These are phyloP conservation scores for Eupeodes latifasciatus DNA, from an alignment of 2,888 invertebrate species.

Conservation along the genomic window DNA sequence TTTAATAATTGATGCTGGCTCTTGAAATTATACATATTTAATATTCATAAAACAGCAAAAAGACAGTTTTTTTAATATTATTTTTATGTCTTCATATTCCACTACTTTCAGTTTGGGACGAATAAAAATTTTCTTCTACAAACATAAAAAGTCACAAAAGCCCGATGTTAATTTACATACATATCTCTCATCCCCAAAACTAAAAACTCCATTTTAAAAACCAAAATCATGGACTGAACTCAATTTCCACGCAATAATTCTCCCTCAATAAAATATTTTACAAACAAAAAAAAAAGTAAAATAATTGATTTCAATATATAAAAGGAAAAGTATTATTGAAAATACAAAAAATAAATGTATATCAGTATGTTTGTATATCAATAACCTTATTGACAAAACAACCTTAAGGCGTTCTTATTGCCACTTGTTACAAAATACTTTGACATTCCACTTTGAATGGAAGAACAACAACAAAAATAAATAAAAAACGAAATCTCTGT, in stretches of 20 bases:
- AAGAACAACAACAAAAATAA: neutral
- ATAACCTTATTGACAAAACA: slow-evolving; percentile 31
- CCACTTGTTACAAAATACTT: slow-evolving; percentile 39
- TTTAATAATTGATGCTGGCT: too few species aligned
- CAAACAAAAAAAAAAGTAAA: slow-evolving; percentile 1
- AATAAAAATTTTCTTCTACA: too few species aligned
- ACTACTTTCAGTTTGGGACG: too few species aligned
- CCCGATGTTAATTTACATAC: neutral
- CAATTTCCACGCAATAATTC: slow-evolving; percentile 19
- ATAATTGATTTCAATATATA: slow-evolving; percentile 27
- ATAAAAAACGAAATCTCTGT: slow-evolving; percentile 31
- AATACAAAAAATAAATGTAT: neutral
- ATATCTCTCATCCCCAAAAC: neutral
- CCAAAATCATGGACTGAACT: neutral
- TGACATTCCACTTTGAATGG: neutral
- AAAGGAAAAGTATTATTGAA: slow-evolving; percentile 28
- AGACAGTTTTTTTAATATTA: too few species aligned
- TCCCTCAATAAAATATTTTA: neutral
- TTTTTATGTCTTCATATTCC: too few species aligned
- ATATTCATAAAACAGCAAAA: too few species aligned
- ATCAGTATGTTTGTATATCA: neutral
- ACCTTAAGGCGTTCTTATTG: slow-evolving; percentile 38
- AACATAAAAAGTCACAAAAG: neutral
- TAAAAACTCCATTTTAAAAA: slow-evolving; percentile 1
- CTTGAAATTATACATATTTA: too few species aligned